A percentile compares a stretch with the other conserved stretches of the same genome.
Evolutionary conservation across 2,113 vertebrate genomes (phyloP).

Genomic region (Mionectes macconnelli): DNA sequence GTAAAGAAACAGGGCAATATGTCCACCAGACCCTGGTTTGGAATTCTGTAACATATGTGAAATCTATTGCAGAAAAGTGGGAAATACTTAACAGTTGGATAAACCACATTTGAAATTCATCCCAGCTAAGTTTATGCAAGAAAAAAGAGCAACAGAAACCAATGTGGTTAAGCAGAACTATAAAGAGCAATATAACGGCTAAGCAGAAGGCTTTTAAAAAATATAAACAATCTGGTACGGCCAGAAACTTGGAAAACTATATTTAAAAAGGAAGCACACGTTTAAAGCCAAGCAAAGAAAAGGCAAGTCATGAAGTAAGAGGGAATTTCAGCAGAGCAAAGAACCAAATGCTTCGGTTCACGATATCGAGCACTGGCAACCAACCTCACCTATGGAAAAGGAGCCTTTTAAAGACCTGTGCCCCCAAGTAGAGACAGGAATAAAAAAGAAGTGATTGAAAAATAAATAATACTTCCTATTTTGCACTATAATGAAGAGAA

Average conservation of each 20-base stretch:
- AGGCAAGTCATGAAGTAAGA: constrained; percentile 35
- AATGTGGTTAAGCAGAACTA: constrained; percentile 68
- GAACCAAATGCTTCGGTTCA: background rate
- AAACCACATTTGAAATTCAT: constrained; percentile 81
- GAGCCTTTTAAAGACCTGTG: background rate
- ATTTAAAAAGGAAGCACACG: constrained; percentile 73
- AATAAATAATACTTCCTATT: background rate
- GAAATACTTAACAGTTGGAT: constrained; percentile 78
- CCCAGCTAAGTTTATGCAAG: constrained; percentile 76
- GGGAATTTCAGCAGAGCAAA: constrained; percentile 21
- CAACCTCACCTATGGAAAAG: background rate
- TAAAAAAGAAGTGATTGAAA: background rate
- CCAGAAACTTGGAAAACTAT: constrained; percentile 72
- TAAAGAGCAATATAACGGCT: constrained; percentile 72
- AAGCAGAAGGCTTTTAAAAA: constrained; percentile 78
- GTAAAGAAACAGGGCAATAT: constrained; percentile 57
- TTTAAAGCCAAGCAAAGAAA: constrained; percentile 64
- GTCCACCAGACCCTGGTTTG: constrained; percentile 72
- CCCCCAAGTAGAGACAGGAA: background rate
- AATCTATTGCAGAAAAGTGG: constrained; percentile 76
- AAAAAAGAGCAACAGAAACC: constrained; percentile 77
- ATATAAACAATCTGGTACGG: constrained; percentile 78
- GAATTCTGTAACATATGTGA: constrained; percentile 79
- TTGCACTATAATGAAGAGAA: background rate
- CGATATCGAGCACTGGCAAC: fast-evolving